phyloP scores from a whole-genome alignment of 2,113 vertebrate species.

The Leiothrix lutea region DNA sequence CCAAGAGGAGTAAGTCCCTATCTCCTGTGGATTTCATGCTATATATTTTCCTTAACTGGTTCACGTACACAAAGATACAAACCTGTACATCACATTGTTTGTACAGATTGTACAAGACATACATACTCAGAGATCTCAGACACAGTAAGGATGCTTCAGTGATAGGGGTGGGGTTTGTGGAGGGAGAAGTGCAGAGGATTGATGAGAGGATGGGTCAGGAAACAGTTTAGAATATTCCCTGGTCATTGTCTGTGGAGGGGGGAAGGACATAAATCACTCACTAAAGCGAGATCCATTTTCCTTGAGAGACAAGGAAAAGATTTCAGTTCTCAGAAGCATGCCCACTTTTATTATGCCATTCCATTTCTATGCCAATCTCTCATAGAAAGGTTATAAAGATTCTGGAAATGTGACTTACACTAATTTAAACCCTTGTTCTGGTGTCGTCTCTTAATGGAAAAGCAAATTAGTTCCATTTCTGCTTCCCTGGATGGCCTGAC shows the following conservation, averaged over 20 bases:
- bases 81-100: not conserved
- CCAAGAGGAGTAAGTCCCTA: not conserved
- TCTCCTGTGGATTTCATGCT: not conserved
- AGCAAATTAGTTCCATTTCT: not conserved
- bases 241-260: not conserved
- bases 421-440: not conserved
- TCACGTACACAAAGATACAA: not conserved
- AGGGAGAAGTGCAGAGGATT: not conserved
- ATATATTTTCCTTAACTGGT: not conserved
- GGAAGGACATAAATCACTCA: not conserved
- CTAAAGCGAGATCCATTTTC: not conserved
- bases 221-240: not conserved
- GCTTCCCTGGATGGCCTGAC: not conserved
- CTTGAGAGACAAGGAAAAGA: not conserved
- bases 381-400: not conserved
- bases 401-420: not conserved
- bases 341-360: not conserved
- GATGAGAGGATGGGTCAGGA: not conserved
- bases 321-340: not conserved
- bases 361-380: not conserved
- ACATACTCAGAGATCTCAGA: not conserved
- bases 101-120: too few species aligned
- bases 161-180: not conserved
- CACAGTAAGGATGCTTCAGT: not conserved
- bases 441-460: not conserved